These are phyloP conservation scores for Lycia hirtaria DNA, from an alignment of 2,888 invertebrate species.

Conservation along the genomic window DNA sequence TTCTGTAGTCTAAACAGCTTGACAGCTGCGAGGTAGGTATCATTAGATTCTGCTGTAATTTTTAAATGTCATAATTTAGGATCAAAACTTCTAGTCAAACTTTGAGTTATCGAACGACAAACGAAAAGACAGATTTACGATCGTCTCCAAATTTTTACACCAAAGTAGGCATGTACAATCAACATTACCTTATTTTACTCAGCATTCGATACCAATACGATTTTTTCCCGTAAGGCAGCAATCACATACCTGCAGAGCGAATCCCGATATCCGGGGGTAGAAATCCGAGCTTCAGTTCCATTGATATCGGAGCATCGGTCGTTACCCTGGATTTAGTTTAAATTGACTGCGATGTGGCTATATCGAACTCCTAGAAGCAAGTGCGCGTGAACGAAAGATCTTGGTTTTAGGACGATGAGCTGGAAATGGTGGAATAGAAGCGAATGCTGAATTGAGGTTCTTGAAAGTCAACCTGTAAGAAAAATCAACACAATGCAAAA, in stretches of 20 bases:
- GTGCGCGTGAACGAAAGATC: conserved; percentile 2
- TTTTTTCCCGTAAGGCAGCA: conserved; percentile 19
- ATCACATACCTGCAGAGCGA: conserved; percentile 59
- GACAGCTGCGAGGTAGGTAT: too few species aligned
- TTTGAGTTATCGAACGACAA: too few species aligned
- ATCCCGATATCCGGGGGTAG: conserved; percentile 52
- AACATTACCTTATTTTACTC: neutral
- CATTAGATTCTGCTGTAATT: too few species aligned
- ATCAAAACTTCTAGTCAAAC: too few species aligned
- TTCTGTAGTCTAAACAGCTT: too few species aligned
- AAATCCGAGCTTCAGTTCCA: conserved; percentile 47
- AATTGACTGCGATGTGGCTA: conserved; percentile 23
- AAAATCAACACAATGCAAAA: too few species aligned
- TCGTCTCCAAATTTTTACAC: too few species aligned
- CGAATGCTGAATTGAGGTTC: neutral
- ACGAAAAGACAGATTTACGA: too few species aligned
- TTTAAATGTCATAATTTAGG: too few species aligned
- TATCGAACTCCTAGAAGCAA: conserved; percentile 9
- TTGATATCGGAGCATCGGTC: conserved; percentile 56
- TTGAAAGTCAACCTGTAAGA: too few species aligned
- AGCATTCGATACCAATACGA: neutral
- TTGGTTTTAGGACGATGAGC: neutral
- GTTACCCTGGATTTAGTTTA: conserved; percentile 44
- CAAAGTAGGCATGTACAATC: too few species aligned
- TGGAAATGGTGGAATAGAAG: conserved; percentile 5